Base-by-base conservation (phyloP, 2,797 vertebrate genomes). In the Amblyraja radiata region DNA sequence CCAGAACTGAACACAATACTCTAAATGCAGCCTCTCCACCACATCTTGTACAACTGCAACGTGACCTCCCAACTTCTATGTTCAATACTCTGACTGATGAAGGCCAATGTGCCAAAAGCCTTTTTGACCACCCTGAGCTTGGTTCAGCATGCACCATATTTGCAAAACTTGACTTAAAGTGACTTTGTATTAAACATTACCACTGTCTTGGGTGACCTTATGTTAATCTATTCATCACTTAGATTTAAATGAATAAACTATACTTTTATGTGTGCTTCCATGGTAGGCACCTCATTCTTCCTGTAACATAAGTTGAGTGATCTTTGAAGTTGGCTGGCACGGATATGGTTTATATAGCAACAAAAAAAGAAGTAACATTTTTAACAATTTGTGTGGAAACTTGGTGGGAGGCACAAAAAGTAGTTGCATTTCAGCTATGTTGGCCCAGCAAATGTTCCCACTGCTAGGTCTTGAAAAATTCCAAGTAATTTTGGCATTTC, bases 341-440 rank as follows among this genome's bases (percentile, higher is more conserved):
- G 88, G 46, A 46, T 91, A 63, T 91, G 46, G 65, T 71, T 91
- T 65, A 74, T 14, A 90, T 65, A 91, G 32, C 88, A 91, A 91
- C 32, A 18, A 91, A 73, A 32, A 68, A 68, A 68, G 16, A 54
- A 54, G 11, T 76, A 21, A 92, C 76, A 54, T n/a, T 92, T 76
- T 54, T 92, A 92, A 74, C 73, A 71, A 74, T 39, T 76, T 71
- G 46, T 76, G 90, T 92, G 90, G 71, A 92, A 92, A 76, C 90
- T 76, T 76, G 54, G 90, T 92, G 88, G 88, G 88, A 91, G 88
- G 88, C 68, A 91, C 32, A 73, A 91, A 90, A 91, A 65, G 88
- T 36, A 46, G 36, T 91, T 74, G 71, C 25, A 58, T 92, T 92
- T 92, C 90, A 92, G 73, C 71, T 76, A 28, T 25, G 73, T 58